These are phyloP conservation scores for Xylocopa sonorina DNA, from an alignment of 1,140 invertebrate genomes.

Conservation along the genomic window DNA sequence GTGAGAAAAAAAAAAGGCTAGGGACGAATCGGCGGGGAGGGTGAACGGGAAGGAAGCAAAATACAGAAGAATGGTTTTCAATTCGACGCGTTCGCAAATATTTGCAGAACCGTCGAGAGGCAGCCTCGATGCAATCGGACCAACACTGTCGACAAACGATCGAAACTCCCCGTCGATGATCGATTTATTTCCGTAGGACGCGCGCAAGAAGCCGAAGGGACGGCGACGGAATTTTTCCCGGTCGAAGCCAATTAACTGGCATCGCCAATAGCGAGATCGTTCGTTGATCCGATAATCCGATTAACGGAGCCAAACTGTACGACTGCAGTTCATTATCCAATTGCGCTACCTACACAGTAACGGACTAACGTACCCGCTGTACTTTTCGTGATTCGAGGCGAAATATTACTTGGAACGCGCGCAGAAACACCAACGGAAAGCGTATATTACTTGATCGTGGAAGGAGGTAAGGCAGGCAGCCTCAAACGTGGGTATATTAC, in stretches of 20 bases:
- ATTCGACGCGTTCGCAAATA: constrained; percentile 30
- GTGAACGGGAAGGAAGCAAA: neutral
- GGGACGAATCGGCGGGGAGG: neutral
- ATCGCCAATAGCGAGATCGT: constrained; percentile 7
- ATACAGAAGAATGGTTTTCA: constrained; percentile 37
- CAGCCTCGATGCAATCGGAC: neutral
- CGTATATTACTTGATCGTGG: too few relatives aligned
- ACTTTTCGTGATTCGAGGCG: neutral
- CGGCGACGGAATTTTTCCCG: constrained; percentile 10
- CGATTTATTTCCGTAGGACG: constrained; percentile 19
- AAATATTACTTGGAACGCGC: neutral
- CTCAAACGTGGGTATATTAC: neutral
- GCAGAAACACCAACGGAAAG: too few relatives aligned
- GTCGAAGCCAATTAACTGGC: constrained; percentile 9
- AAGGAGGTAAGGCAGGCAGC: too few relatives aligned
- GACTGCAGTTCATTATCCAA: constrained; percentile 16
- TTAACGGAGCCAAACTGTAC: neutral
- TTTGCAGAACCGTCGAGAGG: constrained; percentile 23
- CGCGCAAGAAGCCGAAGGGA: too few relatives aligned
- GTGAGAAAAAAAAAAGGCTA: neutral
- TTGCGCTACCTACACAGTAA: neutral
- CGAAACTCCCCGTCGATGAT: neutral
- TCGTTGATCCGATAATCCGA: constrained; percentile 14
- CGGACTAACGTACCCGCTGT: constrained; percentile 6
- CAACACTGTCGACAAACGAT: neutral